Base-by-base conservation (phyloP, 2,888 invertebrate species). In the Lypha dubia region DNA sequence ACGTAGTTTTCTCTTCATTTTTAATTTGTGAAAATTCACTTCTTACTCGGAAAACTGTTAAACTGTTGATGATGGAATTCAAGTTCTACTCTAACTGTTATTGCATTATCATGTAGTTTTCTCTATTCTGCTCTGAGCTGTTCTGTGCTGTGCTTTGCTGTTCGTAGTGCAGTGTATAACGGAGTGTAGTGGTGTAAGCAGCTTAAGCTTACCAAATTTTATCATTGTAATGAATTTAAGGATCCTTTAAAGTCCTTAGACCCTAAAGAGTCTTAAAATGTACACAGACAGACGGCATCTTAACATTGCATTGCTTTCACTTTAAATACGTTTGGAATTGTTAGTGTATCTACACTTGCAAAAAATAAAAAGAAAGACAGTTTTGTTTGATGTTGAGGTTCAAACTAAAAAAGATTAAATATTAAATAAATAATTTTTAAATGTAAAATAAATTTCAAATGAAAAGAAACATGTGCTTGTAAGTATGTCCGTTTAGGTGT, bases 1-100 rank as follows among this genome's bases (percentile, higher is more conserved):
- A 73, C 46, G 76, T 76, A 73, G 73, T 80, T 80, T 60, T 60
- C 71, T 62, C 65, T 67, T 80, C 49, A 60, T 53, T 80, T 71
- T 80, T 84, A 84, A 76, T 80, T 80, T 76, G 76, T 67, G 60
- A 76, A 53, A 60, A 73, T 80, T 76, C 67, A 46, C 28, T 76
- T 60, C 28, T 56, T 71, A 51, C 63, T 62, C 76, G 11, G 6
- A 56, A 67, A 68, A 62, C 62, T 84, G 84, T 68, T 84, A 76
- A 84, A 73, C 79, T 71, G 75, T 73, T 79, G 84, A 76, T 67
- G 79, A 75, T 58, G 49, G 41, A 76, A 80, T 71, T 71, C 38
- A 68, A 53, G 67, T 68, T 68, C 44, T 20, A 46, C 60, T 60
- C 53, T 20, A 49, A 62, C 49, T 79, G 53, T 56, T 63, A 51